These are phyloP conservation scores for Isoperla grammatica DNA, from an alignment of 2,888 invertebrate species.

Conservation along the genomic window DNA sequence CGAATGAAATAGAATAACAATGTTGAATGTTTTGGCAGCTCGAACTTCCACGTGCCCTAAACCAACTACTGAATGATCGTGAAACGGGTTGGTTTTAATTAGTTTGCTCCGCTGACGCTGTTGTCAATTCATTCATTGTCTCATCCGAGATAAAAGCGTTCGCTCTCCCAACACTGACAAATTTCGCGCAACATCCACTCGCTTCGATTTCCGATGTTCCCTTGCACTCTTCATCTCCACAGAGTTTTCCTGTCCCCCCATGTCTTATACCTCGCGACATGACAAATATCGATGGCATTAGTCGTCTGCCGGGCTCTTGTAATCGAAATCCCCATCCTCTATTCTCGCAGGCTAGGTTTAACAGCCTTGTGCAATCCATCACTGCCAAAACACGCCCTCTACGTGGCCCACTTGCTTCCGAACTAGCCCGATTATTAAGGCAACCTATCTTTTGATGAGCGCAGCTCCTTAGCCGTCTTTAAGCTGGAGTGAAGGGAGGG, in stretches of 20 bases:
- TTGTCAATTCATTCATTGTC: no score
- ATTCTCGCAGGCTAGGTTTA: neutral
- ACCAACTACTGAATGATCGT: no score
- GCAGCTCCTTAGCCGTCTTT: neutral
- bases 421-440: neutral
- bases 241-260: neutral
- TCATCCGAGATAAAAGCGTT: no score
- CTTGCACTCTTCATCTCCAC: neutral
- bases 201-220: neutral
- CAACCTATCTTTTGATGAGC: constrained; percentile 13
- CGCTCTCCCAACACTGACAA: no score
- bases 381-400: constrained; percentile 3
- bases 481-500: no score
- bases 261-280: constrained; percentile 2
- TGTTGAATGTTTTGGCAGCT: no score
- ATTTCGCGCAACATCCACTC: no score
- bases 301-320: neutral
- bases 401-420: neutral
- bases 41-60: no score
- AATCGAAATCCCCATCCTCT: constrained; percentile 12
- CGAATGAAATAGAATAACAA: no score
- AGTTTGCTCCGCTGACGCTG: no score
- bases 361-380: constrained; percentile 2
- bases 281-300: constrained; percentile 7
- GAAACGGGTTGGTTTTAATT: no score